Evolutionary conservation across 2,888 invertebrate species (phyloP), one percentile per base, ranked within the genome.

Genomic region (Aphidoletes aphidimyza): DNA sequence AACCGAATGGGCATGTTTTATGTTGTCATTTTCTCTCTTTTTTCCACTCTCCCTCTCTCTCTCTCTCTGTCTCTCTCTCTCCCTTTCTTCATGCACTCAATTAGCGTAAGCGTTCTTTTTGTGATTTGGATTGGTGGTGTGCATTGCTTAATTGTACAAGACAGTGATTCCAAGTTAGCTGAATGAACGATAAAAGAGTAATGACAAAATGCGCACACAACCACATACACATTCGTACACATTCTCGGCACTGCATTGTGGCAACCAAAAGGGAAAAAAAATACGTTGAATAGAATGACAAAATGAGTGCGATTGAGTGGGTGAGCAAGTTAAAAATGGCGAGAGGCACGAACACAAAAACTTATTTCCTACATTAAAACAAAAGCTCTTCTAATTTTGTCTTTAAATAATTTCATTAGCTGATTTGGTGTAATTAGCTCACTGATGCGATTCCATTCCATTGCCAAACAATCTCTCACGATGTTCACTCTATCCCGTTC

Each of bases 371-470:
- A 36, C 36, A 78, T 36, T 78, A 78, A 36, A 78, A 78, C 78
- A 78, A 78, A 78, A 36, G 34, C 78, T 78, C 36, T 78, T 78
- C 78, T 78, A 78, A 78, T 78, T 78, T 78, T 9, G 78, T 36
- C 78, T 78, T 78, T 36, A 36, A 36, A 36, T 78, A 78, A 78
- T 36, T 78, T 78, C 36, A 78, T 78, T 78, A 78, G 78, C 19
- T 19, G 78, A 78, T 78, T 78, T 36, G 36, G 36, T 78, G 36
- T 78, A 78, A 78, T 78, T 78, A 78, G 78, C 78, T 78, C 36
- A 78, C 36, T 78, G n/a, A 19, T 36, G 78, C 78, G 36, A 54
- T 22, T 54, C 11, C 54, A 54, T 54, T 54, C 17, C 47, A 47
- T 19, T 47, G 47, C 19, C 47, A 47, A 47, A 11, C 47, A 8